These are phyloP conservation scores for Rhadina sibilatrix DNA, from an alignment of 2,113 vertebrate genomes.

Conservation along the genomic window DNA sequence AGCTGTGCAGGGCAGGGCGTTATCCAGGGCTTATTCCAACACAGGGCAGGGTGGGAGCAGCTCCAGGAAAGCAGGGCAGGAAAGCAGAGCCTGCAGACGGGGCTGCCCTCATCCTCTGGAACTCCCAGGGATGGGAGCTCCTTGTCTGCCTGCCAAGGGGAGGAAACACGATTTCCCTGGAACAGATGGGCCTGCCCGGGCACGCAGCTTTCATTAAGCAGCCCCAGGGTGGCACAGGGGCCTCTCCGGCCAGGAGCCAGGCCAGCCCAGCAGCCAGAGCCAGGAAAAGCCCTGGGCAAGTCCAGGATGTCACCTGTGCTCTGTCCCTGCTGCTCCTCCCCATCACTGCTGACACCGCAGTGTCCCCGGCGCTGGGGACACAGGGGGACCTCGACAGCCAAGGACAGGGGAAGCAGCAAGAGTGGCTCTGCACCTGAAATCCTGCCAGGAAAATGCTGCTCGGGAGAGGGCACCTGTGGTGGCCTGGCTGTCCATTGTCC, in stretches of 20 bases:
- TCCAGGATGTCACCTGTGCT: background rate
- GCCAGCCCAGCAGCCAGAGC: background rate
- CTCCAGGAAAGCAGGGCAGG: background rate
- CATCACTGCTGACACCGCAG: background rate
- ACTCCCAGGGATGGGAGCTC: background rate
- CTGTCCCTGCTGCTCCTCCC: background rate
- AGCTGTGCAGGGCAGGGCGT: background rate
- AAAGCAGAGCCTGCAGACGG: background rate
- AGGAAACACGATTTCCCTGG: slow-evolving; percentile 12
- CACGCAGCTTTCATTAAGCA: slow-evolving; percentile 12
- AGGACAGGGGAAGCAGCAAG: background rate
- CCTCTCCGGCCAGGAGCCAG: background rate
- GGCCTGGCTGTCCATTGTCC: background rate
- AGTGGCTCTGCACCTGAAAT: background rate
- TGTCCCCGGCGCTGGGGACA: background rate
- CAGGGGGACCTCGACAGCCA: background rate
- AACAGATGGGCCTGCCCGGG: slow-evolving; percentile 55
- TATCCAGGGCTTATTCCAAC: background rate
- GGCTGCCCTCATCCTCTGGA: background rate
- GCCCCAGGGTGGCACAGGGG: background rate
- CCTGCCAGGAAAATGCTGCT: background rate
- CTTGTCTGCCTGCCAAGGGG: background rate
- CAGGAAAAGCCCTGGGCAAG: background rate
- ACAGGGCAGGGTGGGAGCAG: background rate
- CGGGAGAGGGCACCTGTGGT: background rate